These are phyloP conservation scores for Mobula birostris DNA, from an alignment of 2,113 vertebrate species.

Conservation along the genomic window DNA sequence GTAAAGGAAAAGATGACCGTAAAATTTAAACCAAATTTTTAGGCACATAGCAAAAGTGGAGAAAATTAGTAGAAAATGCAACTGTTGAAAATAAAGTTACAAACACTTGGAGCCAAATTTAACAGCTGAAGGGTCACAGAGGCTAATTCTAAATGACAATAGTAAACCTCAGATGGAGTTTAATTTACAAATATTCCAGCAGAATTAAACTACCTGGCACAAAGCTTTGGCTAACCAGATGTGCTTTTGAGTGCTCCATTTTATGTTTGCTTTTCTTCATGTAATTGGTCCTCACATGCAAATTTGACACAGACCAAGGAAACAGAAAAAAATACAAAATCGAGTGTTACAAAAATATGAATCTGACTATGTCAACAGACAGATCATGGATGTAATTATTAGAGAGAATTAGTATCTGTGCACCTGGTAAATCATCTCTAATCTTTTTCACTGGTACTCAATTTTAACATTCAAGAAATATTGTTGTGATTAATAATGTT, in stretches of 20 bases:
- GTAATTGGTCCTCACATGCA: not conserved
- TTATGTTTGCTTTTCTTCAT: not conserved
- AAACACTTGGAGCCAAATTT: constrained; percentile 57
- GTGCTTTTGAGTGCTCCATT: constrained; percentile 1
- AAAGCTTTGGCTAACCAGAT: not conserved
- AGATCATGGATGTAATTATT: not conserved
- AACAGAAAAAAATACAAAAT: not conserved
- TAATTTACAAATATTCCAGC: constrained; percentile 19
- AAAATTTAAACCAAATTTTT: constrained; percentile 73
- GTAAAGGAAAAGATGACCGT: constrained; percentile 47
- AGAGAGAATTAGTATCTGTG: not conserved
- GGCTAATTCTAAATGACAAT: constrained; percentile 52
- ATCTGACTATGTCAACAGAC: no score
- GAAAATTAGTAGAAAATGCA: constrained; percentile 63
- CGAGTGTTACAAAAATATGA: not conserved
- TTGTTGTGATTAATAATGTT: not conserved
- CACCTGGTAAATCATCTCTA: not conserved
- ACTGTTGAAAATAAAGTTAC: constrained; percentile 70
- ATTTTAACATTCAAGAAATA: not conserved
- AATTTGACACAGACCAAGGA: not conserved
- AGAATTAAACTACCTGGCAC: constrained; percentile 33
- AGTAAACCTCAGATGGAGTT: constrained; percentile 36
- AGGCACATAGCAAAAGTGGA: constrained; percentile 52
- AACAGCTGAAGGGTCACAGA: constrained; percentile 63
- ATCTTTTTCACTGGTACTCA: not conserved